These are phyloP conservation scores for Myotis findleyi DNA, from an alignment of 2,797 vertebrate species.

Conservation along the genomic window DNA sequence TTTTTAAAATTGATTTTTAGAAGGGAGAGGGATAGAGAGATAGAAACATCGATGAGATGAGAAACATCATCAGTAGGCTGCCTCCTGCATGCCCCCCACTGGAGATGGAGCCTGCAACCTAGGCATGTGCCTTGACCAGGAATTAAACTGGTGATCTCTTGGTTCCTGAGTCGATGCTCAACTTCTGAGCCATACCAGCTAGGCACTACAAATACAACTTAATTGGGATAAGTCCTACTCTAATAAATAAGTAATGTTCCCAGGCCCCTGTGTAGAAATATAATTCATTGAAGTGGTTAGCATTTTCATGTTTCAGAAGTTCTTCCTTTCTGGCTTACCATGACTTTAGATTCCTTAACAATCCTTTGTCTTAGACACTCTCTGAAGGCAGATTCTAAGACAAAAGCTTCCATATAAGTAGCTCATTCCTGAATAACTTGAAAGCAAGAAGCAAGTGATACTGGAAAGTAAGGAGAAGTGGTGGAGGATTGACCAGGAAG, in stretches of 20 bases:
- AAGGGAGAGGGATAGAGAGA: too few relatives aligned
- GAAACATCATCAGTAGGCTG: too few relatives aligned
- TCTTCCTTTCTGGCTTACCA: neutral
- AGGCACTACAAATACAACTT: neutral
- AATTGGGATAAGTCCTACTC: neutral
- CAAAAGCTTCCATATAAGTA: neutral
- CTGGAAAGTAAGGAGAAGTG: neutral
- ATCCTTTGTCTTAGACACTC: neutral
- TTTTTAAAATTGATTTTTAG: too few relatives aligned
- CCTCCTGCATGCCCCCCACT: too few relatives aligned
- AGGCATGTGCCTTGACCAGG: too few relatives aligned
- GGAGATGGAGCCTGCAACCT: too few relatives aligned
- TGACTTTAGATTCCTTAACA: neutral
- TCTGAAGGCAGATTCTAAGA: neutral
- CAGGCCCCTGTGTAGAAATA: neutral
- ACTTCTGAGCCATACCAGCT: too few relatives aligned
- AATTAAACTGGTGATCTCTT: too few relatives aligned
- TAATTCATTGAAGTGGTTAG: neutral
- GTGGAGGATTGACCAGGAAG: neutral
- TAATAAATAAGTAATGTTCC: neutral
- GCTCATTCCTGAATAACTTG: neutral
- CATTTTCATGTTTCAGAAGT: neutral
- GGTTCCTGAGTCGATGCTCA: too few relatives aligned
- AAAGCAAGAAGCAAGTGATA: neutral
- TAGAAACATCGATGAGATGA: too few relatives aligned